These are phyloP conservation scores for Cyanoramphus novaezelandiae DNA, from an alignment of 2,113 vertebrate genomes.

Conservation along the genomic window DNA sequence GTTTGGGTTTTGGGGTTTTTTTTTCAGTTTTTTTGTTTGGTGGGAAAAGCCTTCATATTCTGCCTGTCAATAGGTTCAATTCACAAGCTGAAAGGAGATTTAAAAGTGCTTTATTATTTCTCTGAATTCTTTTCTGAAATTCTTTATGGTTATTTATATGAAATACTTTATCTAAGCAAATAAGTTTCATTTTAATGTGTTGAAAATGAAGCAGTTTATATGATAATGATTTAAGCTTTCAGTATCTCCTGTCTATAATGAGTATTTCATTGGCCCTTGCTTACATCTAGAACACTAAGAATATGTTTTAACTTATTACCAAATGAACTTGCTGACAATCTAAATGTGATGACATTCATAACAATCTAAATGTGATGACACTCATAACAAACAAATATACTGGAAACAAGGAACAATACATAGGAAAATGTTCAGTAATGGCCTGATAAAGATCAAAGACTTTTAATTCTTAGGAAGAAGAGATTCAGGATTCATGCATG, in stretches of 20 bases:
- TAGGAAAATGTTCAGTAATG: background rate
- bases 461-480: background rate
- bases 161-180: conserved; percentile 4
- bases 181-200: conserved; percentile 12
- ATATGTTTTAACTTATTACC: conserved; percentile 23
- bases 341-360: background rate
- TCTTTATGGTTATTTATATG: background rate
- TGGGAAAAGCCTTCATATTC: background rate
- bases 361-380: background rate
- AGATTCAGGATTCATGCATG: background rate
- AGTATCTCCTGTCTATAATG: background rate
- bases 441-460: background rate
- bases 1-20: background rate
- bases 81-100: background rate
- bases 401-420: background rate
- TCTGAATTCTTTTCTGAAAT: background rate
- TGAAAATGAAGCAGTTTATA: conserved; percentile 35
- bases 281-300: background rate
- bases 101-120: background rate
- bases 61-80: background rate
- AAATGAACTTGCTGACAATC: background rate
- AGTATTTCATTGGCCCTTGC: background rate
- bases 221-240: conserved; percentile 25
- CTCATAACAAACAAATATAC: background rate
- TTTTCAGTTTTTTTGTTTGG: background rate